These are phyloP conservation scores for Porites lobata DNA, from an alignment of 92 coral and sea anemone genomes.

Conservation along the genomic window DNA sequence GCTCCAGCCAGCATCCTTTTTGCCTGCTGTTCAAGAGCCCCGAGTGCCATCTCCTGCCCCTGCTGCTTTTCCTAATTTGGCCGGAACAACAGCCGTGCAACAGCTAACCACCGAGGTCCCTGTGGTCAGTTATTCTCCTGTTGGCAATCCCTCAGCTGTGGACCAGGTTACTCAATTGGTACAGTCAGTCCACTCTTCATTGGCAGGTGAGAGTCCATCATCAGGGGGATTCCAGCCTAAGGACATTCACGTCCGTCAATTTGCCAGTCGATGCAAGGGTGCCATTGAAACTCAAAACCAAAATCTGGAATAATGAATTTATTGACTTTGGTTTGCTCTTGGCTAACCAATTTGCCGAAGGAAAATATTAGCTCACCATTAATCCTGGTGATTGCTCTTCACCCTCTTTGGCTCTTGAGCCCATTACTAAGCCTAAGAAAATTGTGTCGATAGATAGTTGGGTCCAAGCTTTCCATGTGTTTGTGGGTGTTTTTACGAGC, in stretches of 20 bases:
- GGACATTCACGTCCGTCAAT: slow-evolving; percentile 16
- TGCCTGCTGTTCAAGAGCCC: no score
- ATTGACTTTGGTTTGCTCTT: no score
- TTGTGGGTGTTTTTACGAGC: no score
- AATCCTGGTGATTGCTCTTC: slow-evolving; percentile 14
- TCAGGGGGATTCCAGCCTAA: slow-evolving; percentile 31
- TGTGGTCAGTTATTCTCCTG: slow-evolving; percentile 10
- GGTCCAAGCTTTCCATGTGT: not conserved
- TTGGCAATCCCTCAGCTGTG: not conserved
- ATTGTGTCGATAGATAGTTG: slow-evolving; percentile 55
- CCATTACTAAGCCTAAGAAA: slow-evolving; percentile 50
- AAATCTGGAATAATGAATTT: no score
- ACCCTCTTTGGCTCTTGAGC: slow-evolving; percentile 58
- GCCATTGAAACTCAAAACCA: no score
- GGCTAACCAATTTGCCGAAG: slow-evolving; percentile 13
- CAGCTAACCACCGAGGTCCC: slow-evolving; percentile 18
- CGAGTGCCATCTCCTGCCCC: no score
- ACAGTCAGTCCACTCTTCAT: slow-evolving; percentile 29
- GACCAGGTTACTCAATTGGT: no score
- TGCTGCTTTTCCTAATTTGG: no score
- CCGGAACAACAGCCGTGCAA: not conserved
- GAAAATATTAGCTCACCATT: no score
- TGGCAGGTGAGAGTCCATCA: slow-evolving; percentile 31
- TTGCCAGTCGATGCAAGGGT: no score
- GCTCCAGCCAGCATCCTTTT: no score